phyloP scores from a whole-genome alignment of 2,797 vertebrate species.

The Clangula hyemalis region DNA sequence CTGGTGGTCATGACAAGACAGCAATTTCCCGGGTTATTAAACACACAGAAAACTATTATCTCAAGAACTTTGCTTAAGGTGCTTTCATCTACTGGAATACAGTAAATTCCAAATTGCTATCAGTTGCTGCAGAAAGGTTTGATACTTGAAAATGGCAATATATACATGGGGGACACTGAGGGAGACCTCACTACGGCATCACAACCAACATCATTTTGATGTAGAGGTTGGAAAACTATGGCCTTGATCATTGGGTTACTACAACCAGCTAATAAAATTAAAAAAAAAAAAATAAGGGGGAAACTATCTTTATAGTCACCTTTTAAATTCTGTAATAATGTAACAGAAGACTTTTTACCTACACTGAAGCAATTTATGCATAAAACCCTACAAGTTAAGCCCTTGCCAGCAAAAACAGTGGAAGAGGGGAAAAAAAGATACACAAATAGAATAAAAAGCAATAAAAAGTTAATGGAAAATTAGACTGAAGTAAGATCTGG shows the following conservation, averaged over 20 bases:
- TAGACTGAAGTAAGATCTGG: conserved; percentile 28
- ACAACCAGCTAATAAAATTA: conserved; percentile 2
- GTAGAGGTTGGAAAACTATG: background rate
- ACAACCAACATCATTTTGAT: background rate
- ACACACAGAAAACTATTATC: conserved; percentile 26
- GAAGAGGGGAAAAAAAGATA: conserved; percentile 3
- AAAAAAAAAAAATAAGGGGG: background rate
- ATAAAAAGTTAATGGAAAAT: conserved; percentile 63
- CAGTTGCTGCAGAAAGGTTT: background rate
- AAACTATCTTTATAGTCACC: conserved; percentile 4
- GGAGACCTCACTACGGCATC: background rate
- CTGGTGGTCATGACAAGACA: background rate
- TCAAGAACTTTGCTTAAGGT: background rate
- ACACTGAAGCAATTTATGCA: background rate
- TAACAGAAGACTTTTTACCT: conserved; percentile 44
- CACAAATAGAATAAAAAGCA: background rate
- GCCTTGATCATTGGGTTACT: conserved; percentile 21
- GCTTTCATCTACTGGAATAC: conserved; percentile 36
- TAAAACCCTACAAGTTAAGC: conserved; percentile 7
- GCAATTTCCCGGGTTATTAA: conserved; percentile 50
- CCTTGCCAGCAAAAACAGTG: conserved; percentile 11
- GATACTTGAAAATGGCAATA: background rate
- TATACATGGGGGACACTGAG: background rate
- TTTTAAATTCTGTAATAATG: conserved; percentile 20
- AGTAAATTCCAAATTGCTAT: conserved; percentile 15